These are phyloP conservation scores for Diorhabda carinulata DNA, from an alignment of 1,140 invertebrate species.

Conservation along the genomic window DNA sequence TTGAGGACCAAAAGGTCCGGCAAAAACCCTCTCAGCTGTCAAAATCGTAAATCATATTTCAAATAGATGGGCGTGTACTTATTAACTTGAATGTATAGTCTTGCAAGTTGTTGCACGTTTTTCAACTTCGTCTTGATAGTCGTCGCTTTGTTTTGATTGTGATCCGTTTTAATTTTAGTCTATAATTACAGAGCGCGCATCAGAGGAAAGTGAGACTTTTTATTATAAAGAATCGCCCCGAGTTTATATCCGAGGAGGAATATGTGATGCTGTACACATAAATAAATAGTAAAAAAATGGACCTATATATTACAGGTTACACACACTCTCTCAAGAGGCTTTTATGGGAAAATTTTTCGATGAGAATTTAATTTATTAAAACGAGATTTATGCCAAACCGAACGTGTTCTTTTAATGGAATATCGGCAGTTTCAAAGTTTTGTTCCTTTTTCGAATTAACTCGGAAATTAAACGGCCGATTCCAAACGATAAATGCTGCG, in stretches of 20 bases:
- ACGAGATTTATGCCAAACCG: slow-evolving; percentile 46
- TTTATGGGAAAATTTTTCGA: slow-evolving; percentile 43
- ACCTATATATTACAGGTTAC: slow-evolving; percentile 43
- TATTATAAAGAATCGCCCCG: slow-evolving; percentile 43
- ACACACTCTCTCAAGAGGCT: slow-evolving; percentile 18
- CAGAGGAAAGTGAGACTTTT: slow-evolving; percentile 46
- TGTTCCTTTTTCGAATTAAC: slow-evolving; percentile 29
- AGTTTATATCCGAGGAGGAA: slow-evolving; percentile 32
- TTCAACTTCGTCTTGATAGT: slow-evolving; percentile 13
- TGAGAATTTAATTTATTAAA: slow-evolving; percentile 48
- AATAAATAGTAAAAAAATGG: slow-evolving; percentile 46
- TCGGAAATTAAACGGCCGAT: slow-evolving; percentile 29
- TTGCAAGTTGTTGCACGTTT: slow-evolving; percentile 25
- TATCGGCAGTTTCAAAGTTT: slow-evolving; percentile 35
- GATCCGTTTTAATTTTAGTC: slow-evolving; percentile 42
- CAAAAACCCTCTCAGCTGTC: slow-evolving; percentile 39
- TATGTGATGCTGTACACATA: slow-evolving; percentile 30
- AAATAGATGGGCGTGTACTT: slow-evolving; percentile 49
- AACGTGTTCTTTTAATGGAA: slow-evolving; percentile 45
- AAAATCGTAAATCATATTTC: slow-evolving; percentile 48
- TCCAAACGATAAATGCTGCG: slow-evolving; percentile 11
- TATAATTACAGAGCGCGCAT: slow-evolving; percentile 46
- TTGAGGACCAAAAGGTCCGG: slow-evolving; percentile 20
- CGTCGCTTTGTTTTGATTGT: slow-evolving; percentile 40
- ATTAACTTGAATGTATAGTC: slow-evolving; percentile 44